Evolutionary conservation across 2,113 vertebrate genomes (phyloP).

Genomic region (Phocoena sinus): DNA sequence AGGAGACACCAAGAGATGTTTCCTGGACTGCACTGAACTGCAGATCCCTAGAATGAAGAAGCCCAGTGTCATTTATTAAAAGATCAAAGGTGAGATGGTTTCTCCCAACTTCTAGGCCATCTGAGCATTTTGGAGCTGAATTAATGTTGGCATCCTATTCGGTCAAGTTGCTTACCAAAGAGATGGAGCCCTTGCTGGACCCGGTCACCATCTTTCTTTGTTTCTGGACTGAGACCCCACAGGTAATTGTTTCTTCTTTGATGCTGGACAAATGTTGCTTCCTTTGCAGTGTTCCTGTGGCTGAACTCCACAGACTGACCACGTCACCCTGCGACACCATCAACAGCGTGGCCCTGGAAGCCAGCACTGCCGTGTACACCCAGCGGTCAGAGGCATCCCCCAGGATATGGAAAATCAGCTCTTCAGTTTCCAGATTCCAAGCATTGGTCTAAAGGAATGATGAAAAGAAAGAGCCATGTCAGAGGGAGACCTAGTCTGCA

Average conservation of each 20-base stretch:
- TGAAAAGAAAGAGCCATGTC: background rate
- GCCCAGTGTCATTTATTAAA: background rate
- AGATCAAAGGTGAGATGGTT: background rate
- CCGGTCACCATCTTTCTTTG: conserved; percentile 75
- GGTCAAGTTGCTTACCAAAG: conserved; percentile 71
- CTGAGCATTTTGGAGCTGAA: background rate
- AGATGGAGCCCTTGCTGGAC: conserved; percentile 78
- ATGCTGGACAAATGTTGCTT: conserved; percentile 24
- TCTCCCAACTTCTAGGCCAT: background rate
- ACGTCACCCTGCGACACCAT: conserved; percentile 62
- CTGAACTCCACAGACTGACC: conserved; percentile 72
- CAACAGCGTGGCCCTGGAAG: conserved; percentile 61
- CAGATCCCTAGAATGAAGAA: background rate
- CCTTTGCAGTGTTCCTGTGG: background rate
- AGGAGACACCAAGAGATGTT: background rate
- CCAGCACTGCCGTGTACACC: conserved; percentile 67
- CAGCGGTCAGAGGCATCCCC: conserved; percentile 39
- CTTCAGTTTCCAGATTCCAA: conserved; percentile 79
- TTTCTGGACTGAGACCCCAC: conserved; percentile 63
- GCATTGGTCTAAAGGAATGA: conserved; percentile 77
- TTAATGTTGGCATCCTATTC: background rate
- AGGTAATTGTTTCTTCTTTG: conserved; percentile 52
- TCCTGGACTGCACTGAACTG: background rate
- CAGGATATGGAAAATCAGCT: conserved; percentile 66
- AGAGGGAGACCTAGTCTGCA: background rate